Evolutionary conservation across 2,797 vertebrate genomes (phyloP).

Genomic region (Leontopithecus rosalia): DNA sequence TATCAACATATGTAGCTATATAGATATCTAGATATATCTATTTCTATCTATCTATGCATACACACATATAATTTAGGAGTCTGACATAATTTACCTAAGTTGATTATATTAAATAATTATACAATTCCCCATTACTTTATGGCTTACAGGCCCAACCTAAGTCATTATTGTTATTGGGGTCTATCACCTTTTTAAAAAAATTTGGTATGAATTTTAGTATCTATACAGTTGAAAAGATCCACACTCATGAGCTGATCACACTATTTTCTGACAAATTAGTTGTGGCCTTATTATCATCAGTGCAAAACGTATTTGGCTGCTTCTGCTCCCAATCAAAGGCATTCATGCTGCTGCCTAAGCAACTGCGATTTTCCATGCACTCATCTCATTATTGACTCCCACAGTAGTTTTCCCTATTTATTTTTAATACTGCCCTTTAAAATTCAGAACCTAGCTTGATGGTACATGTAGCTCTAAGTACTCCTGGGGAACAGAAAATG

Average conservation of each 20-base stretch:
- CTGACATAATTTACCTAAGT: slow-evolving; percentile 9
- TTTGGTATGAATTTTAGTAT: not conserved
- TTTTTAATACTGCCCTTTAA: not conserved
- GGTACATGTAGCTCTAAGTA: not conserved
- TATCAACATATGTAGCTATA: too few relatives aligned
- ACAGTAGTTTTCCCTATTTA: not conserved
- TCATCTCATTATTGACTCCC: not conserved
- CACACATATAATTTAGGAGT: not conserved
- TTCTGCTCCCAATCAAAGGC: slow-evolving; percentile 1
- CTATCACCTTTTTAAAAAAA: not conserved
- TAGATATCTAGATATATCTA: too few relatives aligned
- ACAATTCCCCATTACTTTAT: not conserved
- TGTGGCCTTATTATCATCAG: not conserved
- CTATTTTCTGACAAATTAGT: not conserved
- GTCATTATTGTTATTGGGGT: not conserved
- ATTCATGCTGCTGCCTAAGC: not conserved
- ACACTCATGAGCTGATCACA: not conserved
- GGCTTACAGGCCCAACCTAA: not conserved
- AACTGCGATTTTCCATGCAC: not conserved
- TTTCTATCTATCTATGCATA: too few relatives aligned
- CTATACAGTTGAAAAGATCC: not conserved
- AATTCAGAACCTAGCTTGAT: slow-evolving; percentile 25
- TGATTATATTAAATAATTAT: not conserved
- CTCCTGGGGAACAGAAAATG: not conserved
- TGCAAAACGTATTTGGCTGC: not conserved